Evolutionary conservation across 2,888 invertebrate species (phyloP), one percentile per base, ranked within the genome.

Genomic region (Nomada goodeniana): DNA sequence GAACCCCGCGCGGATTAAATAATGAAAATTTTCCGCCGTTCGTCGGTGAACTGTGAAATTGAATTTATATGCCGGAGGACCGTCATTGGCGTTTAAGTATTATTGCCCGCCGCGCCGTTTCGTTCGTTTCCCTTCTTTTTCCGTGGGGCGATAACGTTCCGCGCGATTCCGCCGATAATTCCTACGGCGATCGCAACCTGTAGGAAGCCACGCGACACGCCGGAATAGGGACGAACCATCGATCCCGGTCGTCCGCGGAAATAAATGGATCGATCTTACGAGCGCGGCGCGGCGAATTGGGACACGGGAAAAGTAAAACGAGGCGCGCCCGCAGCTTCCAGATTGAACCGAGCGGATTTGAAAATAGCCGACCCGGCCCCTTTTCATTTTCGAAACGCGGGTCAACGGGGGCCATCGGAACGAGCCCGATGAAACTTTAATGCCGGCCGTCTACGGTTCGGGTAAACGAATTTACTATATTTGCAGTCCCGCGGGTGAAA

Each of bases 1-100:
- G 82, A 80, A 82, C 82, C 82, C 57, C 68, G 68, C 55, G 53
- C 61, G 65, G 80, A 82, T 86, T 80, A 80, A 85, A 87, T 87
- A 85, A 87, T 76, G 87, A 80, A 87, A 82, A 85, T 87, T 82
- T 87, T 50, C 73, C 74, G 64, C 69, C 76, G 76, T 70, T 20
- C 60, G 55, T 50, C 70, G 20, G 52, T 75, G 64, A 67, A 57
- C 76, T 73, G 68, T 71, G 83, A 83, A 83, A 84, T 80, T 83
- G 83, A 83, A 83, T 82, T 74, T 82, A 82, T 82, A 75, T 42
- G 65, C 59, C 57, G 44, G 68, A 9, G 74, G 15, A 67, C 44
- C 76, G 83, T 70, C 77, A 82, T 82, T 61, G 74, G 64, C 82
- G 61, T 82, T 67, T 77, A 77, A 77, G 83, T 69, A 71, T 82